Percentiles rank a stretch among this genome's conserved stretches.
These are phyloP conservation scores for Lochmaea capreae DNA, from an alignment of 2,888 invertebrate species.

Conservation along the genomic window DNA sequence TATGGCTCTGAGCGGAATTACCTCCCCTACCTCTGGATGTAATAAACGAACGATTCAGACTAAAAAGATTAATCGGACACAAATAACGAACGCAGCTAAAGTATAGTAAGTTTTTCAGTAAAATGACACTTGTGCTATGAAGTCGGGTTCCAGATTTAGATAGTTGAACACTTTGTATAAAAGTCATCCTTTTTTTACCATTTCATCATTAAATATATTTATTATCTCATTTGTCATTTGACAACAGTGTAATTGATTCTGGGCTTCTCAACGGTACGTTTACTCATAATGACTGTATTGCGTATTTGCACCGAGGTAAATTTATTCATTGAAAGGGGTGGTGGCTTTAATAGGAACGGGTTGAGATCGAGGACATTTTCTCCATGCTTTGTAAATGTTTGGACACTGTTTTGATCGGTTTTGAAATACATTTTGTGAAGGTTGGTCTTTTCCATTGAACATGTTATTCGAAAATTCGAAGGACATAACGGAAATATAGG, in stretches of 20 bases:
- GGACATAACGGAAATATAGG: neutral
- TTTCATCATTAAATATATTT: too few species aligned
- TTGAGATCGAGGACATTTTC: slow-evolving; percentile 1
- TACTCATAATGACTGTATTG: neutral
- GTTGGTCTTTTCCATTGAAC: neutral
- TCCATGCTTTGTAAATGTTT: neutral
- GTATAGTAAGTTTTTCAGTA: too few species aligned
- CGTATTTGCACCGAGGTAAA: neutral
- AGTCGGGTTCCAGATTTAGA: too few species aligned
- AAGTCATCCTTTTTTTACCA: too few species aligned
- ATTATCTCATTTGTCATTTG: too few species aligned
- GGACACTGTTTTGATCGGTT: neutral
- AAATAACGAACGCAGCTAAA: too few species aligned
- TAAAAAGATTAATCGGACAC: too few species aligned
- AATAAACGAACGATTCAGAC: too few species aligned
- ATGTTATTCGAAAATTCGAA: slow-evolving; percentile 2
- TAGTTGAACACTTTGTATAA: too few species aligned
- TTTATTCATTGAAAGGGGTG: neutral
- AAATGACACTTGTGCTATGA: too few species aligned
- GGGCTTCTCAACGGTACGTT: neutral
- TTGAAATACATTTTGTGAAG: neutral
- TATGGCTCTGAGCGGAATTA: too few species aligned
- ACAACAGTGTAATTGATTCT: neutral
- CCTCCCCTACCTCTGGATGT: too few species aligned
- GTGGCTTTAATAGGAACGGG: neutral